These are phyloP conservation scores for Anaspis maculata DNA, from an alignment of 2,888 invertebrate genomes.

Conservation along the genomic window DNA sequence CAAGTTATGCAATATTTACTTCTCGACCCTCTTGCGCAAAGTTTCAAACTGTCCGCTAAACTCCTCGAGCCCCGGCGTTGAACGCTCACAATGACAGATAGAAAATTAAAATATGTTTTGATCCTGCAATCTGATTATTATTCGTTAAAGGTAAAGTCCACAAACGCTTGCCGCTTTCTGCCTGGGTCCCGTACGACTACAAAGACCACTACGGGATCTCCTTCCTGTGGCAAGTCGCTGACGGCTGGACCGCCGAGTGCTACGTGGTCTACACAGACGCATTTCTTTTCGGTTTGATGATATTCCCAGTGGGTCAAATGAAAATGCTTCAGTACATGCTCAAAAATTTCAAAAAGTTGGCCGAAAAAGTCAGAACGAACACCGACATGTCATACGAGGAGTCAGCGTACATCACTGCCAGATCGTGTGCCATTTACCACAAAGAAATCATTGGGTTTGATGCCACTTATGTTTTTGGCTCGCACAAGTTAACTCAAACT, in stretches of 20 bases:
- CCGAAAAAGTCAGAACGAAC: background rate
- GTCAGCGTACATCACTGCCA: background rate
- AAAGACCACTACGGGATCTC: conserved; percentile 1
- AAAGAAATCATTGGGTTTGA: conserved; percentile 1
- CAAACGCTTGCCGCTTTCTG: background rate
- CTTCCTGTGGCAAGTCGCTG: conserved; percentile 1
- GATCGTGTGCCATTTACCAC: conserved; percentile 1
- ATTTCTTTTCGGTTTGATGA: conserved; percentile 7
- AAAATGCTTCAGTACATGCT: conserved; percentile 7
- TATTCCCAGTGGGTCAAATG: conserved; percentile 8
- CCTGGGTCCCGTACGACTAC: background rate
- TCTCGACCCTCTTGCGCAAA: no score
- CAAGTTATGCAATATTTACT: no score
- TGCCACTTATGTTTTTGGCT: background rate
- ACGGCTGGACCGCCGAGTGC: conserved; percentile 2
- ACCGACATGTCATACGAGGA: background rate
- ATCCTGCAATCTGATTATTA: no score
- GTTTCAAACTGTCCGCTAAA: no score
- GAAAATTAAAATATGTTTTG: no score
- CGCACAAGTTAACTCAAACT: background rate
- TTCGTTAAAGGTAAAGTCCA: no score
- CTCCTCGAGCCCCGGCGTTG: no score
- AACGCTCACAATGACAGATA: no score
- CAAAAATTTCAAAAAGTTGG: conserved; percentile 2
- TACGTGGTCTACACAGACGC: conserved; percentile 7